phyloP scores from a whole-genome alignment of 2,113 vertebrate genomes.

The Leuciscus idus region DNA sequence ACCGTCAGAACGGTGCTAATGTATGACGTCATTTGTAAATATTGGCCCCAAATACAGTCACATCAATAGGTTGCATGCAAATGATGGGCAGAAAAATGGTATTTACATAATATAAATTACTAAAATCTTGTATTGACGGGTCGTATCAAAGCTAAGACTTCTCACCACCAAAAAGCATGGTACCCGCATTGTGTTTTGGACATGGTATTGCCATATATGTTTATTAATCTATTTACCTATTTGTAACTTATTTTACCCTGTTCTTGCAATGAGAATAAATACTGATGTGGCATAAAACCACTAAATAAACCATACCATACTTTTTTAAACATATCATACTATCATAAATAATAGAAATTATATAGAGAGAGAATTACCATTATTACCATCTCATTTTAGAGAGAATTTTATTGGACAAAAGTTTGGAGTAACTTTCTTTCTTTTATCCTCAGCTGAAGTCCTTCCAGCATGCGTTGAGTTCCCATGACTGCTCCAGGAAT shows the following conservation, averaged over 20 bases:
- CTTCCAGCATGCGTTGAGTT: conserved; percentile 93
- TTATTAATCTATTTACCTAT: neutral
- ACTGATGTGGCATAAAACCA: neutral
- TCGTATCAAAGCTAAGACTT: neutral
- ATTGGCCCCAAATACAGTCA: neutral
- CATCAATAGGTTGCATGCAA: neutral
- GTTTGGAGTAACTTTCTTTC: neutral
- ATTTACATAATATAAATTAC: neutral
- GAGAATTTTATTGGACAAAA: neutral
- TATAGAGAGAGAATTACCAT: too few relatives aligned
- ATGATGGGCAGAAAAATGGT: neutral
- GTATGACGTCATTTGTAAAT: conserved; percentile 54
- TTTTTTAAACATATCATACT: neutral
- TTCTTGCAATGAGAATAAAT: neutral
- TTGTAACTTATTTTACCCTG: neutral
- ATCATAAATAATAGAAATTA: too few relatives aligned
- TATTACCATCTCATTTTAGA: neutral
- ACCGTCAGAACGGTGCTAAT: neutral
- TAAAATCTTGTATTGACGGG: neutral
- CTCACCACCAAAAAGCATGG: neutral
- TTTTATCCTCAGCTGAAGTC: conserved; percentile 84
- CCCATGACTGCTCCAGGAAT: conserved; percentile 96
- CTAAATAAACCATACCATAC: neutral
- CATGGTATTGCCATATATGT: neutral
- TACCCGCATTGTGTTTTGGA: neutral